Evolutionary conservation across 2,888 invertebrate species (phyloP).

Genomic region (Caenorhabditis becei): DNA sequence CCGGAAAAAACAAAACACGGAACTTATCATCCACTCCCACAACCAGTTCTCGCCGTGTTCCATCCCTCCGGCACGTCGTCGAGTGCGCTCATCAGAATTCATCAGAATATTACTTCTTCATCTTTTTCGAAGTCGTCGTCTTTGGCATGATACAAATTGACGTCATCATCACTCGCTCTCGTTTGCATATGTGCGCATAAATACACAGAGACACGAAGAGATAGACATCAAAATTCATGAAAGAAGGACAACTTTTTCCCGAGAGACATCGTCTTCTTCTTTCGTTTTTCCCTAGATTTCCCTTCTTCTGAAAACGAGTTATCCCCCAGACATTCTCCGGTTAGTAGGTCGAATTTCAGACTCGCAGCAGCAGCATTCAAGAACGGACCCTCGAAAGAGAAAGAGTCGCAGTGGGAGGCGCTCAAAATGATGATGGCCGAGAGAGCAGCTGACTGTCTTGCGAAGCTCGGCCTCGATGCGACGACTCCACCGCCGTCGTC

Average conservation of each 20-base stretch:
- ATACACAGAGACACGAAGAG: conserved; percentile 46
- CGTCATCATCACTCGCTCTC: conserved; percentile 44
- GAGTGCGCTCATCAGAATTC: conserved; percentile 30
- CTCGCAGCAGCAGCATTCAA: conserved; percentile 59
- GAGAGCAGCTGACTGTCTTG: conserved; percentile 78
- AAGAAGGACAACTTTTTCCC: conserved; percentile 46
- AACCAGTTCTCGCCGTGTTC: conserved; percentile 20
- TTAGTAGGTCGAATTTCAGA: conserved; percentile 59
- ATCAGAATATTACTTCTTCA: conserved; percentile 20
- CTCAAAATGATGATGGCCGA: conserved; percentile 81
- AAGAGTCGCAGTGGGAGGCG: conserved; percentile 80
- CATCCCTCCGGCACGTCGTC: neutral
- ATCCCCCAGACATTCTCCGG: conserved; percentile 24
- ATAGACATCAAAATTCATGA: conserved; percentile 59
- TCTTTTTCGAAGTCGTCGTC: conserved; percentile 8
- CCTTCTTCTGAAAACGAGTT: conserved; percentile 22
- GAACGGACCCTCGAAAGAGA: conserved; percentile 68
- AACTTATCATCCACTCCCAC: conserved; percentile 17
- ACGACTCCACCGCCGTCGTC: conserved; percentile 45
- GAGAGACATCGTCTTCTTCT: conserved; percentile 20
- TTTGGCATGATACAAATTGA: conserved; percentile 41
- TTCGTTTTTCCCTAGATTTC: conserved; percentile 31
- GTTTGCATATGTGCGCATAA: conserved; percentile 54
- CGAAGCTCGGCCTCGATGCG: conserved; percentile 73
- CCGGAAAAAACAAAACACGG: conserved; percentile 15